Evolutionary conservation across 2,888 invertebrate species (phyloP), one percentile per base, ranked within the genome.

Genomic region (Apotomis capreana): DNA sequence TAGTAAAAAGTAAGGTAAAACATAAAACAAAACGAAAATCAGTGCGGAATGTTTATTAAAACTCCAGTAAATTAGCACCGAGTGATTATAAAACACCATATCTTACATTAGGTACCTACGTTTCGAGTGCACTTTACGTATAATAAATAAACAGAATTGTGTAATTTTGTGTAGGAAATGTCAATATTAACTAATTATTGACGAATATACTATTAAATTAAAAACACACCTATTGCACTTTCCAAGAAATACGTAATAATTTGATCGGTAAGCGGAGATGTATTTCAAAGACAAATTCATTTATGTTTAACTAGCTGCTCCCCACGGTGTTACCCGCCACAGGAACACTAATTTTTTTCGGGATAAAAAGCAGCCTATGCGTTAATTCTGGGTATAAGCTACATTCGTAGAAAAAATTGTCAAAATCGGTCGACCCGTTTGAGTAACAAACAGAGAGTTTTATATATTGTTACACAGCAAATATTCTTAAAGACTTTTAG

Each of bases 11-110:
- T 9, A 68, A 71, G 58, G 72, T 72, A 69, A 77, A 76, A 75
- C 72, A 77, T 78, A 79, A 78, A 69, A 26, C 26, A 26, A 77
- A 80, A 75, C 75, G 65, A 78, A 78, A 79, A 61, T 82, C 77
- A 80, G 84, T 88, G 85, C 83, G 83, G 78, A 87, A 84, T 81
- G 78, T 89, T 87, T 89, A 88, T 86, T 74, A 68, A 75, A 61
- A 68, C 54, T 68, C 60, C 8, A 70, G 10, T 65, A 70, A 26
- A 72, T 49, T 75, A 78, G 77, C 77, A 78, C 76, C 76, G 62
- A 74, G 60, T 54, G 67, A 58, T 62, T 75, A 70, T 62, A 65
- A 68, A 75, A 70, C 68, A 71, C 60, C 36, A 44, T 15, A 26
- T 10, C 71, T 72, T 58, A 68, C 36, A 15, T 51, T 58, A 55